These are phyloP conservation scores for Heliopora coerulea DNA, from an alignment of 92 coral and sea anemone genomes.

Conservation along the genomic window DNA sequence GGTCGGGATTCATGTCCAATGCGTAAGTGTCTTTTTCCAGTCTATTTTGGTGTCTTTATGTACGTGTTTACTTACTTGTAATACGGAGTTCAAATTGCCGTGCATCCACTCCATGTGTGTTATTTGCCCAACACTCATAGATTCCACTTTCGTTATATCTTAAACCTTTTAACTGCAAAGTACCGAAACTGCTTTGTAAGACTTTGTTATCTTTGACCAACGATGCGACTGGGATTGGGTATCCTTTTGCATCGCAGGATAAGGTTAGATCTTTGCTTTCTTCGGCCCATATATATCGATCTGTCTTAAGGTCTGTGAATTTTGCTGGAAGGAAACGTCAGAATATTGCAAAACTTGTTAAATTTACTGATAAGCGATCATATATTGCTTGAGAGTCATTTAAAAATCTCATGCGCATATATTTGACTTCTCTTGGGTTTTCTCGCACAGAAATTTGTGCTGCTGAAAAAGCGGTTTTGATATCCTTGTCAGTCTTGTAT, in stretches of 20 bases:
- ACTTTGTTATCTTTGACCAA: slow-evolving; percentile 1
- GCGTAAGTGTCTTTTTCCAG: too few relatives aligned
- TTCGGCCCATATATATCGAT: slow-evolving; percentile 3
- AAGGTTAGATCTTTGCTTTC: not conserved
- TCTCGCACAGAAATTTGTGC: too few relatives aligned
- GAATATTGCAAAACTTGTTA: too few relatives aligned
- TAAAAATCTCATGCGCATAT: too few relatives aligned
- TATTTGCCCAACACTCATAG: slow-evolving; percentile 31
- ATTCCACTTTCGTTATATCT: not conserved
- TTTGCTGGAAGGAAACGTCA: not conserved
- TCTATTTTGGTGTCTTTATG: too few relatives aligned
- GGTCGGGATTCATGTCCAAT: too few relatives aligned
- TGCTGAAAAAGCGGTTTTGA: too few relatives aligned
- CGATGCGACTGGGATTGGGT: not conserved
- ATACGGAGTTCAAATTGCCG: not conserved
- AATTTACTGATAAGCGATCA: too few relatives aligned
- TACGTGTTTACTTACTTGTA: too few relatives aligned
- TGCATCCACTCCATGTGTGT: slow-evolving; percentile 8
- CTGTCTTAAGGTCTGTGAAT: not conserved
- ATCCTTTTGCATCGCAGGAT: slow-evolving; percentile 11
- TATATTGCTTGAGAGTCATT: too few relatives aligned
- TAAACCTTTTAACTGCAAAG: not conserved
- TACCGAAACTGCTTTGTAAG: not conserved
- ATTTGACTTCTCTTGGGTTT: too few relatives aligned
- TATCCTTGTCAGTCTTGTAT: too few relatives aligned